phyloP scores from a whole-genome alignment of 2,113 vertebrate genomes.

The Hemiscyllium ocellatum region DNA sequence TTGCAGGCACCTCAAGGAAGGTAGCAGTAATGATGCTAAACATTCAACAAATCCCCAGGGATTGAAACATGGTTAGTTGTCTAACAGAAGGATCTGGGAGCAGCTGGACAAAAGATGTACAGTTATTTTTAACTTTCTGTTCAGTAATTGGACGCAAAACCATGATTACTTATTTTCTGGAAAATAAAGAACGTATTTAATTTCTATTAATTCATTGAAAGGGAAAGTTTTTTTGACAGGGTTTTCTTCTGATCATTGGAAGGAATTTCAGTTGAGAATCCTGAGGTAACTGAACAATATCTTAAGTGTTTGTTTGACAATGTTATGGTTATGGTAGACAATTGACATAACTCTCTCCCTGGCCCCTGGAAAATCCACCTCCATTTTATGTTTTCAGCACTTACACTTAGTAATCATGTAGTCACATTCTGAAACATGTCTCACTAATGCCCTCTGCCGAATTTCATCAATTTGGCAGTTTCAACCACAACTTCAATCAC shows the following conservation, averaged over 20 bases:
- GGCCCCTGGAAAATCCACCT: background rate
- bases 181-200: background rate
- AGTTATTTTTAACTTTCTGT: background rate
- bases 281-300: no score
- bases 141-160: no score
- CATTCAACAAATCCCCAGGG: background rate
- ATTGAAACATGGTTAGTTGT: background rate
- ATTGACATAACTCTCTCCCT: background rate
- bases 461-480: background rate
- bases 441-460: background rate
- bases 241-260: background rate
- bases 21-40: constrained; percentile 1
- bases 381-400: background rate
- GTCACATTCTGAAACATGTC: background rate
- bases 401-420: background rate
- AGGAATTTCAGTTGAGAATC: background rate
- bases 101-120: background rate
- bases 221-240: background rate
- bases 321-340: background rate
- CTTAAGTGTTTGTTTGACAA: background rate
- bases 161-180: background rate
- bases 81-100: background rate
- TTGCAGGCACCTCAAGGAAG: background rate
- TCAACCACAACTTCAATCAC: background rate
- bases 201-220: background rate